Evolutionary conservation across 1,140 invertebrate genomes (phyloP).

Genomic region (Drosophila burlai): DNA sequence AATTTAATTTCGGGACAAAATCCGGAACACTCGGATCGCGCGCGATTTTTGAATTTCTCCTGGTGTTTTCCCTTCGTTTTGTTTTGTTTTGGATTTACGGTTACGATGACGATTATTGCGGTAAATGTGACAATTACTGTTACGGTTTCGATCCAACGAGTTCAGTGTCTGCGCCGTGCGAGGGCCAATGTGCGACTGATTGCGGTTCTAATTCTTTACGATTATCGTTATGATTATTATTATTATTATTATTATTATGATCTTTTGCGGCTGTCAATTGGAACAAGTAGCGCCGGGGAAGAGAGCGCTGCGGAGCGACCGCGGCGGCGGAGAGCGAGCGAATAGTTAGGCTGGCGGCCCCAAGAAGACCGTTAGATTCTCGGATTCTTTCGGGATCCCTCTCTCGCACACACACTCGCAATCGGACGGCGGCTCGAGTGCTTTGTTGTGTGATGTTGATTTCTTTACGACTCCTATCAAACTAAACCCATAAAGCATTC

Average conservation of each 20-base stretch:
- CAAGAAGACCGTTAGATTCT: conserved; percentile 34
- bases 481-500: conserved; percentile 86
- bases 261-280: conserved; percentile 76
- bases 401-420: conserved; percentile 45
- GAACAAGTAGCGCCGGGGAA: conserved; percentile 27
- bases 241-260: conserved; percentile 77
- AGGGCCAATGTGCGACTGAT: conserved; percentile 63
- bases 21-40: conserved; percentile 62
- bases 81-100: conserved; percentile 9
- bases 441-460: conserved; percentile 85
- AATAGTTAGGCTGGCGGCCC: conserved; percentile 31
- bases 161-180: conserved; percentile 44
- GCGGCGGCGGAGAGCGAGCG: conserved; percentile 45
- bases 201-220: conserved; percentile 72
- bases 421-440: conserved; percentile 58
- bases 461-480: conserved; percentile 86
- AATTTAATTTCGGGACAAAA: conserved; percentile 31
- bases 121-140: conserved; percentile 8
- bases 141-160: conserved; percentile 6
- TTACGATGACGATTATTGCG: conserved; percentile 9
- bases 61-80: conserved; percentile 10
- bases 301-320: conserved; percentile 25
- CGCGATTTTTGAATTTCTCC: conserved; percentile 42
- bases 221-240: conserved; percentile 84
- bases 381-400: conserved; percentile 25